These are phyloP conservation scores for Trachops cirrhosus DNA, from an alignment of 2,797 vertebrate genomes.

Conservation along the genomic window DNA sequence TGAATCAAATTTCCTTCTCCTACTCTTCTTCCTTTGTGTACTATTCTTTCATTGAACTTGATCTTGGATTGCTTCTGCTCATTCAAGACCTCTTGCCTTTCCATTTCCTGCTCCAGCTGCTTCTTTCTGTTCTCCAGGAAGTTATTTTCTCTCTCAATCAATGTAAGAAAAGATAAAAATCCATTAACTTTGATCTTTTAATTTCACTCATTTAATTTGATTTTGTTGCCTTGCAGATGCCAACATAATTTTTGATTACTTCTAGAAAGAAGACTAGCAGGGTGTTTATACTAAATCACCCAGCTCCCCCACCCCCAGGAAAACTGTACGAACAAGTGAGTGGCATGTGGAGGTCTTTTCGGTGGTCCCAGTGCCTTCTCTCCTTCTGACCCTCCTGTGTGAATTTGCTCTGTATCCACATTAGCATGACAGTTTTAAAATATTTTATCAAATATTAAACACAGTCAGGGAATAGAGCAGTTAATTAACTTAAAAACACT, in stretches of 20 bases:
- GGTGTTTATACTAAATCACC: background rate
- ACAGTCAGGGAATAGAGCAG: background rate
- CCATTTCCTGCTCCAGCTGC: background rate
- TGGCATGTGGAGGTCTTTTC: background rate
- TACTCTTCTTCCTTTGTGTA: background rate
- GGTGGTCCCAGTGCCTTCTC: background rate
- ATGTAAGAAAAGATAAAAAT: background rate
- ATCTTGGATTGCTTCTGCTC: background rate
- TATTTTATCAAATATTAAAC: background rate
- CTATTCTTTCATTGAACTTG: background rate
- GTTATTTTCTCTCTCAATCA: background rate
- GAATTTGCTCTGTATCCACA: background rate
- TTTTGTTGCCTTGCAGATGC: background rate
- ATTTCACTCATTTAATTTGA: background rate
- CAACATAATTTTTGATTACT: background rate
- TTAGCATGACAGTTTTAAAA: background rate
- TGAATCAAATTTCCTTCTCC: background rate
- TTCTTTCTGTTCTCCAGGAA: background rate
- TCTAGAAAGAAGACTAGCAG: background rate
- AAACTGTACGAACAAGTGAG: background rate
- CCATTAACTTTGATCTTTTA: background rate
- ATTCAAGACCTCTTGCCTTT: background rate
- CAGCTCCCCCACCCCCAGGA: background rate
- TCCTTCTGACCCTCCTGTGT: background rate
- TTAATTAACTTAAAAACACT: background rate